phyloP scores from a whole-genome alignment of 2,888 invertebrate species.

The Brachylomia viminalis region DNA sequence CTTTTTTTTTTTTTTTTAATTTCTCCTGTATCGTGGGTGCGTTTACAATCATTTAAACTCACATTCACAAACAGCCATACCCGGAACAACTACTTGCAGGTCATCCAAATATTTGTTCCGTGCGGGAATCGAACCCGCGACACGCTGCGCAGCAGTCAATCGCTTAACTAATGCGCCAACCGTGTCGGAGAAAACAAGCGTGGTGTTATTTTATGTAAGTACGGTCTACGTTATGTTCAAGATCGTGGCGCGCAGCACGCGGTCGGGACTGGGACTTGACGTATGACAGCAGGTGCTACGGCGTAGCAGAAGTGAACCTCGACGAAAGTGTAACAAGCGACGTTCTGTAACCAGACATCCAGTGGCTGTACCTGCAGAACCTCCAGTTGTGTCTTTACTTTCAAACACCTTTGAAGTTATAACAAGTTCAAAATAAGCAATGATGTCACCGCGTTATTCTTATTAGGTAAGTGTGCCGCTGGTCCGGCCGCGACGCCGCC shows the following conservation, averaged over 20 bases:
- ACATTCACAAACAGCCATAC: no score
- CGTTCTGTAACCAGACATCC: not conserved
- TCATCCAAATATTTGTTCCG: no score
- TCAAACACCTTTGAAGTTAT: not conserved
- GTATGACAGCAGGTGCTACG: not conserved
- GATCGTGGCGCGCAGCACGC: not conserved
- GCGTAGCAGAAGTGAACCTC: not conserved
- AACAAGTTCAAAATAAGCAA: not conserved
- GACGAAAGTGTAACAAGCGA: no score
- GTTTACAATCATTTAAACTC: no score
- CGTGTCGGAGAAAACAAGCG: not conserved
- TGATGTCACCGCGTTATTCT: conserved; percentile 46
- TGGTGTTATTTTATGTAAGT: not conserved
- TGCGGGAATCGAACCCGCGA: no score
- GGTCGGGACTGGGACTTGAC: not conserved
- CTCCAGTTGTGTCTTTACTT: not conserved
- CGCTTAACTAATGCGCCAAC: no score
- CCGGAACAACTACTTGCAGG: no score
- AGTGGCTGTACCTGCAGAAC: not conserved
- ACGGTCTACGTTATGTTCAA: not conserved
- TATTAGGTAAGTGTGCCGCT: conserved; percentile 7
- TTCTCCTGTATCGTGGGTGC: no score
- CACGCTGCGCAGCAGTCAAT: no score
- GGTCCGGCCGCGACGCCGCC: conserved; percentile 36
- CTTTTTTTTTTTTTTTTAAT: no score